Conservation (phyloP, 2,113 vertebrate species). For the Jaculus jaculus region DNA sequence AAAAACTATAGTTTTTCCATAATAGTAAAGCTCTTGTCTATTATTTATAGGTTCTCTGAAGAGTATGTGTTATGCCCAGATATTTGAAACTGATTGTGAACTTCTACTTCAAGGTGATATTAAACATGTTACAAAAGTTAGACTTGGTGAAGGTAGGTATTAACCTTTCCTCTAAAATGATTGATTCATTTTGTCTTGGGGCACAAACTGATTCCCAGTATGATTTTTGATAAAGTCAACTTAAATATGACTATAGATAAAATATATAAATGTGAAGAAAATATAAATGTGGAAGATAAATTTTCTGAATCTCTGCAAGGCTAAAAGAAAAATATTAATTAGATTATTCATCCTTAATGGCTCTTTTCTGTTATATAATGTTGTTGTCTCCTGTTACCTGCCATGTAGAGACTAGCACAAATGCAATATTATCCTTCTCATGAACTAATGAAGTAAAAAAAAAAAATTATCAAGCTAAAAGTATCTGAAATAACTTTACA, state of each 20-base stretch:
- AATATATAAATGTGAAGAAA: not conserved
- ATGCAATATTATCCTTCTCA: not conserved
- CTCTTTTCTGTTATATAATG: not conserved
- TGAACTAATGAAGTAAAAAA: not conserved
- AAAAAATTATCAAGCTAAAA: not conserved
- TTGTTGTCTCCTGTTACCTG: not conserved
- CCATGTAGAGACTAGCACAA: not conserved
- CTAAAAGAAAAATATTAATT: not conserved
- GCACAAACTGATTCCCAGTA: not conserved
- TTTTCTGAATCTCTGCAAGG: not conserved
- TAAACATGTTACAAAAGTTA: slow-evolving; percentile 42
- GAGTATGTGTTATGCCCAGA: slow-evolving; percentile 26
- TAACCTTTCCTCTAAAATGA: slow-evolving; percentile 44
- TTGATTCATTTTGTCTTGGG: slow-evolving; percentile 51
- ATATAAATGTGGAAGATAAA: not conserved
- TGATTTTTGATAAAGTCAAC: slow-evolving; percentile 22
- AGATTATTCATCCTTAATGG: not conserved
- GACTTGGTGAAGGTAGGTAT: slow-evolving; percentile 31
- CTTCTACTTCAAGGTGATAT: slow-evolving; percentile 55
- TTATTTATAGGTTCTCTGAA: slow-evolving; percentile 50
- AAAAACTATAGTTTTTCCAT: slow-evolving; percentile 30
- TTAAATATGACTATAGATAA: slow-evolving; percentile 41
- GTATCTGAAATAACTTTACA: not conserved
- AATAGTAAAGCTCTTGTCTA: not conserved
- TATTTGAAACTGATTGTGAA: slow-evolving; percentile 59